Base-by-base conservation (phyloP, 2,113 vertebrate genomes). In the Chitala chitala region DNA sequence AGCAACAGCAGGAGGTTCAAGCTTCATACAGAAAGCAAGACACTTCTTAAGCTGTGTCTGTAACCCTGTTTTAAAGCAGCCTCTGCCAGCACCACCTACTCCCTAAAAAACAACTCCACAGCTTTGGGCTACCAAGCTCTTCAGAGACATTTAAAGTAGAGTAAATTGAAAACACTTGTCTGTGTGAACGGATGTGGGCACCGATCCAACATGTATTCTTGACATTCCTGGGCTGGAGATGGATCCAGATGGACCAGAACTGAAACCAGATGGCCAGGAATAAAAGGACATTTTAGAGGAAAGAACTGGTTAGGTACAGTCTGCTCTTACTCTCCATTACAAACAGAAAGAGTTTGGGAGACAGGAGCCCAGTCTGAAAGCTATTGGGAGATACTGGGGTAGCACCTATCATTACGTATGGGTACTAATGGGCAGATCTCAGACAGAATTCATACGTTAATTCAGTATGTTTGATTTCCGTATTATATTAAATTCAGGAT, bases 121-220 rank as follows among this genome's bases (percentile, higher is more conserved):
- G 76, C 82, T 77, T 74, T 50, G 71, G 76, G 82, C 66, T 74
- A 78, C 68, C 17, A 61, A 80, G 75, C 74, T 77, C 86, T 78
- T 87, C 81, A 79, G 80, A 89, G 80, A 86, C 82, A 86, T 89
- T 87, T 89, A 87, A 87, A 89, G 86, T 84, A 77, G 82, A 83
- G 83, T 88, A 89, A n/a, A 90, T 87, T 90, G 86, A 89, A 90
- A 90, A 87, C 88, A 89, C 87, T 89, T 85, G 87, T 86, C 84
- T 87, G 85, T 86, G 88, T 89, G 87, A 90, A 87, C 87, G 89
- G 89, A 91, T 91, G 87, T 90, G 90, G 89, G 90, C 87, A 83
- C 73, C 70, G 77, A 77, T 91, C 90, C 90, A 91, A 86, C 84
- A 87, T 82, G 86, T 91, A 90, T 90, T 91, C 88, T 85, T 89